A percentile compares a stretch with the other conserved stretches of the same genome.
These are phyloP conservation scores for Atherinosoma microstoma DNA, from an alignment of 2,797 vertebrate species.

Conservation along the genomic window DNA sequence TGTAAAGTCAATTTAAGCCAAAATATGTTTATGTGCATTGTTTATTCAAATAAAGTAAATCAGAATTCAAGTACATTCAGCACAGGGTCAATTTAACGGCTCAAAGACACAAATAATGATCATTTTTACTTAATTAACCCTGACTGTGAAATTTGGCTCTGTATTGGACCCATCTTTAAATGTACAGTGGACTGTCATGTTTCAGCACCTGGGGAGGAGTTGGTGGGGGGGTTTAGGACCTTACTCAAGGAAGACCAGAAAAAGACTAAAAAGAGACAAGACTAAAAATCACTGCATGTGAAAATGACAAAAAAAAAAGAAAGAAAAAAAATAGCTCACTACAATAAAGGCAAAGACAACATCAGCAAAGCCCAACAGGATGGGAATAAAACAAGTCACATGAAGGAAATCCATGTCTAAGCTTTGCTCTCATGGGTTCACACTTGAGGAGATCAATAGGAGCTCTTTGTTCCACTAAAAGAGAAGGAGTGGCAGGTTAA, in stretches of 20 bases:
- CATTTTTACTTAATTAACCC: too few relatives aligned
- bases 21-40: background rate
- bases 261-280: background rate
- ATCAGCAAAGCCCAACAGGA: conserved; percentile 6
- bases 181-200: too few relatives aligned
- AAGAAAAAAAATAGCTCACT: background rate
- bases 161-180: too few relatives aligned
- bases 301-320: background rate
- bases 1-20: conserved; percentile 27
- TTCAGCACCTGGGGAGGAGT: too few relatives aligned
- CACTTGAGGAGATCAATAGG: conserved; percentile 31
- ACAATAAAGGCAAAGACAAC: background rate
- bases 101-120: background rate
- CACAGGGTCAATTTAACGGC: background rate
- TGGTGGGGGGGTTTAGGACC: too few relatives aligned
- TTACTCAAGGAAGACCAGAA: too few relatives aligned
- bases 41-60: conserved; percentile 20
- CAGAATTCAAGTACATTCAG: conserved; percentile 2
- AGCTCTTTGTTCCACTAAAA: conserved; percentile 36
- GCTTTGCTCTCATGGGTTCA: conserved; percentile 8
- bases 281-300: background rate
- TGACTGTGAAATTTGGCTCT: too few relatives aligned
- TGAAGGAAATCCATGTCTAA: conserved; percentile 12
- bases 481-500: conserved; percentile 20
- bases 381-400: conserved; percentile 2